Percentiles rank a stretch among this genome's conserved stretches.
These are phyloP conservation scores for Flabesymbios commensalis DNA, from an alignment of 2,888 invertebrate genomes.

Conservation along the genomic window DNA sequence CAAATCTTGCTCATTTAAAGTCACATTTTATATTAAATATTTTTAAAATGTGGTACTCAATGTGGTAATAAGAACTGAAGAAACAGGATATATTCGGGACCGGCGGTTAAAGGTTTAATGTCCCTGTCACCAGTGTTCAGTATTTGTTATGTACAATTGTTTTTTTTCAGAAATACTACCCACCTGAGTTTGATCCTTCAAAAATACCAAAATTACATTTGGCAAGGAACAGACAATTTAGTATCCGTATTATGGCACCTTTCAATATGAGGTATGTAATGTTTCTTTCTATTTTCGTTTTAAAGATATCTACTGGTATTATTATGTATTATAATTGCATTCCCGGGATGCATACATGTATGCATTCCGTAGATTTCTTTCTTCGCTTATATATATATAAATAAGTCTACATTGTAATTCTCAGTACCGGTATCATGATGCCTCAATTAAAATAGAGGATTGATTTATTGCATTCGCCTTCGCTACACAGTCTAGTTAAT, in stretches of 20 bases:
- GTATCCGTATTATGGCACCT: constrained; percentile 98
- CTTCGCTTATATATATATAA: background rate
- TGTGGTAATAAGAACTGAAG: too few relatives aligned
- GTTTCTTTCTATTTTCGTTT: background rate
- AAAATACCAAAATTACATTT: constrained; percentile 90
- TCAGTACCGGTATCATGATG: background rate
- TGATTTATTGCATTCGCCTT: too few relatives aligned
- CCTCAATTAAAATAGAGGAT: too few relatives aligned
- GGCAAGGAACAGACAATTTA: constrained; percentile 89
- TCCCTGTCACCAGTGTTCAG: too few relatives aligned
- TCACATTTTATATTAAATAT: too few relatives aligned
- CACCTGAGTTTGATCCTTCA: constrained; percentile 83
- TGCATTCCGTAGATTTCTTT: background rate
- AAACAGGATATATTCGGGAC: too few relatives aligned
- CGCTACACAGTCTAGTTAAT: too few relatives aligned
- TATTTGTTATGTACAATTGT: too few relatives aligned
- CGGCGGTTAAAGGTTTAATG: too few relatives aligned
- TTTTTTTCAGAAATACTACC: constrained; percentile 39
- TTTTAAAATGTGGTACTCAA: too few relatives aligned
- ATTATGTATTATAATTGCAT: background rate
- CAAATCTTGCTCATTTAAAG: too few relatives aligned
- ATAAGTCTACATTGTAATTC: background rate
- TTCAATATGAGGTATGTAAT: constrained; percentile 86
- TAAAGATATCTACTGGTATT: background rate
- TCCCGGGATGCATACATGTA: background rate